Evolutionary conservation across 2,888 invertebrate species (phyloP).

Genomic region (Sisyra terminalis): DNA sequence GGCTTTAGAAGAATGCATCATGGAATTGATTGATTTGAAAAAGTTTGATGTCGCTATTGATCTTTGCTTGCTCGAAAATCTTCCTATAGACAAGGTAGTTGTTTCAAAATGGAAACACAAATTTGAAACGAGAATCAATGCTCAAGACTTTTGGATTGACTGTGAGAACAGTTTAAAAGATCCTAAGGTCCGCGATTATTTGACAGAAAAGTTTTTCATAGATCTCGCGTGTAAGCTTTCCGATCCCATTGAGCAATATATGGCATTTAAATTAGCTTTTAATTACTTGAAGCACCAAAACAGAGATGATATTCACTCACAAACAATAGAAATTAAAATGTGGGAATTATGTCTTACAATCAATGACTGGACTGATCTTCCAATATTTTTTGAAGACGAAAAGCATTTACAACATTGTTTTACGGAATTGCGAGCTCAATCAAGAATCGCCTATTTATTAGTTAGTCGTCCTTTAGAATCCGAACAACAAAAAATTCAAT

Average conservation of each 20-base stretch:
- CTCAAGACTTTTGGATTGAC: slow-evolving; percentile 35
- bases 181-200: slow-evolving; percentile 40
- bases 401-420: slow-evolving; percentile 16
- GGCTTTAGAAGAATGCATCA: slow-evolving; percentile 36
- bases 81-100: slow-evolving; percentile 34
- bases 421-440: slow-evolving; percentile 3
- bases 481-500: slow-evolving; percentile 26
- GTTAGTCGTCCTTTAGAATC: slow-evolving; percentile 2
- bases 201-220: slow-evolving; percentile 45
- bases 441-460: slow-evolving; percentile 1
- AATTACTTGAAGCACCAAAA: slow-evolving; percentile 21
- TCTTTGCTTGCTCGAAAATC: slow-evolving; percentile 33
- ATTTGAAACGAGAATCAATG: slow-evolving; percentile 29
- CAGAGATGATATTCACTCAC: slow-evolving; percentile 14
- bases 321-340: slow-evolving; percentile 21
- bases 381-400: slow-evolving; percentile 23
- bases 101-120: slow-evolving; percentile 36
- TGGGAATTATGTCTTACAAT: slow-evolving; percentile 20
- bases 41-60: slow-evolving; percentile 39
- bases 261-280: slow-evolving; percentile 22
- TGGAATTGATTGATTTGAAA: slow-evolving; percentile 30
- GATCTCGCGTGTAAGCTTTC: slow-evolving; percentile 33
- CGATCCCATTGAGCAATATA: slow-evolving; percentile 30
- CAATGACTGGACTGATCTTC: slow-evolving; percentile 19
- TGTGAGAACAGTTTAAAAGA: slow-evolving; percentile 44